phyloP scores from a whole-genome alignment of 2,113 vertebrate genomes.

The Carettochelys insculpta region DNA sequence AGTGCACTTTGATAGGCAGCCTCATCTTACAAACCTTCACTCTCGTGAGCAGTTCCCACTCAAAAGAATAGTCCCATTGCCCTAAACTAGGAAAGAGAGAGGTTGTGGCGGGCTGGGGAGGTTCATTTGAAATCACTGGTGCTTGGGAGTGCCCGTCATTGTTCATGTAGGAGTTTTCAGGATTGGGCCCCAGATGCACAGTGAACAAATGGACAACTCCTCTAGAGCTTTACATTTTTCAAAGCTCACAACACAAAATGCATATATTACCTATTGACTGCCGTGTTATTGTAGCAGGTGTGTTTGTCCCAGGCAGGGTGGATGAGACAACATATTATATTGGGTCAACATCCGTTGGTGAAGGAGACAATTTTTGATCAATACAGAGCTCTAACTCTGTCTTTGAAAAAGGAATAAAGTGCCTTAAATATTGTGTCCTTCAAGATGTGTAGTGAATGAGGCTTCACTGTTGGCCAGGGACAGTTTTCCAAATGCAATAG shows the following conservation, averaged over 20 bases:
- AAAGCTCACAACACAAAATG: background rate
- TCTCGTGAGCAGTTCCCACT: background rate
- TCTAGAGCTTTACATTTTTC: background rate
- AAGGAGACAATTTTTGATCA: too few relatives aligned
- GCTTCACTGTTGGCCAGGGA: background rate
- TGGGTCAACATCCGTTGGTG: too few relatives aligned
- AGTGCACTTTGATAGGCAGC: background rate
- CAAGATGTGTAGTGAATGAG: background rate
- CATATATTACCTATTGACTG: too few relatives aligned
- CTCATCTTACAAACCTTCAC: background rate
- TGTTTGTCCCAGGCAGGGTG: too few relatives aligned
- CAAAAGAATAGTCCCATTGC: background rate
- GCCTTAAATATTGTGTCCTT: background rate
- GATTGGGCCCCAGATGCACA: background rate
- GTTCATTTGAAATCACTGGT: slow-evolving; percentile 39
- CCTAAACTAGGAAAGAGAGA: slow-evolving; percentile 5
- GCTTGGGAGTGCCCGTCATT: background rate
- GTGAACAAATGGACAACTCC: rapidly evolving
- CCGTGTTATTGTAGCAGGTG: too few relatives aligned
- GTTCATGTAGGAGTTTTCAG: background rate
- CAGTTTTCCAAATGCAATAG: background rate
- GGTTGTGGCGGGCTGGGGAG: slow-evolving; percentile 63
- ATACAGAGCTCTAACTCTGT: too few relatives aligned
- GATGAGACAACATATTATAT: too few relatives aligned
- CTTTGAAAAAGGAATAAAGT: background rate